These are phyloP conservation scores for Scortum barcoo DNA, from an alignment of 2,113 vertebrate genomes.

Conservation along the genomic window DNA sequence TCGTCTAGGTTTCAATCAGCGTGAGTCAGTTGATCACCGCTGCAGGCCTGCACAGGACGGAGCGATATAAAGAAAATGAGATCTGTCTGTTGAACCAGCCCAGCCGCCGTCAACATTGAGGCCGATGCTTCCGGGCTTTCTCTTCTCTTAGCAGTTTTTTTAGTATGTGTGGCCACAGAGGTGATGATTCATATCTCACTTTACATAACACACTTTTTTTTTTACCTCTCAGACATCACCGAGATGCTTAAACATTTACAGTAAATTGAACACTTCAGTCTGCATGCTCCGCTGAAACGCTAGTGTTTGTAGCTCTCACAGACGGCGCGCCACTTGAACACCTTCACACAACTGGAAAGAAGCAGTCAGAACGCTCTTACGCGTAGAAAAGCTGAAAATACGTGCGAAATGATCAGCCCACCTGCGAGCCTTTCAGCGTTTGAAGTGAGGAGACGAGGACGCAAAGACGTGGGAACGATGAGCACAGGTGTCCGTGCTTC, in stretches of 20 bases:
- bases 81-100: slow-evolving; percentile 33
- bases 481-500: neutral
- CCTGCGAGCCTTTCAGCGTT: neutral
- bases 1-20: slow-evolving; percentile 20
- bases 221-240: slow-evolving; percentile 22
- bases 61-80: slow-evolving; percentile 54
- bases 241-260: slow-evolving; percentile 10
- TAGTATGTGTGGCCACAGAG: neutral
- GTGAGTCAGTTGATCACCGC: slow-evolving; percentile 37
- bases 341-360: neutral
- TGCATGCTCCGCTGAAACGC: neutral
- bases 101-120: slow-evolving; percentile 7
- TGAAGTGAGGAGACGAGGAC: slow-evolving; percentile 1
- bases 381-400: slow-evolving; percentile 9
- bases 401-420: slow-evolving; percentile 5
- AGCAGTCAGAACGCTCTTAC: neutral
- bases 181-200: slow-evolving; percentile 25
- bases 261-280: neutral
- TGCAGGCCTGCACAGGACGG: slow-evolving; percentile 31
- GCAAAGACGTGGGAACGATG: neutral
- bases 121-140: neutral
- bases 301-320: neutral
- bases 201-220: slow-evolving; percentile 7
- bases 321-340: slow-evolving; percentile 1
- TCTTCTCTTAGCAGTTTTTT: neutral